phyloP scores from a whole-genome alignment of 1,140 invertebrate species.

The Gonioctena quinquepunctata region DNA sequence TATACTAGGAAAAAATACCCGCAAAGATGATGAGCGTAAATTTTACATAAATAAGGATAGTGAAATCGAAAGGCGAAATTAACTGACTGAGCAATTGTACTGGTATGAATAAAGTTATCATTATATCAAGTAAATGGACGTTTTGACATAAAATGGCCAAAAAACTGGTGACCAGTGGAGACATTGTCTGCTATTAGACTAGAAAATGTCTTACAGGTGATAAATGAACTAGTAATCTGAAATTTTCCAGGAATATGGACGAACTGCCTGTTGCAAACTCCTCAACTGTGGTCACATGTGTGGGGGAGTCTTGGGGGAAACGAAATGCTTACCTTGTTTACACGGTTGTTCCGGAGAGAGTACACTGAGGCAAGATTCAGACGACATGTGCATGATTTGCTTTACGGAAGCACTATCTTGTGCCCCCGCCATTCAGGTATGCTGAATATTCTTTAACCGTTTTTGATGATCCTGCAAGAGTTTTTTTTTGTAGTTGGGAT shows the following conservation, averaged over 20 bases:
- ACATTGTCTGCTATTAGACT: too few species aligned
- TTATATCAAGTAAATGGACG: too few species aligned
- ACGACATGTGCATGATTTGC: slow-evolving; percentile 99
- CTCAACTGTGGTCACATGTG: slow-evolving; percentile 90
- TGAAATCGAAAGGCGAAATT: too few species aligned
- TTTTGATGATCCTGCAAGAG: not conserved
- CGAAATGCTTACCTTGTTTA: slow-evolving; percentile 84
- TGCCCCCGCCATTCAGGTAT: slow-evolving; percentile 87
- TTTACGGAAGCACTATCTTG: slow-evolving; percentile 95
- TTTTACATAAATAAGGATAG: too few species aligned
- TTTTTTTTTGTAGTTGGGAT: slow-evolving; percentile 71
- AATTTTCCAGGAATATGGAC: slow-evolving; percentile 73
- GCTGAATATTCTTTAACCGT: not conserved
- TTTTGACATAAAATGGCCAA: too few species aligned
- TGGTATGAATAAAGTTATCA: too few species aligned
- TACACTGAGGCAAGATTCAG: slow-evolving; percentile 86
- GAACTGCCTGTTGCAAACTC: slow-evolving; percentile 82
- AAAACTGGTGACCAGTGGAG: too few species aligned
- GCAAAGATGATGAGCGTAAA: too few species aligned
- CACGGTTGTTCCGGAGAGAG: slow-evolving; percentile 71
- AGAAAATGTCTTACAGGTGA: too few species aligned
- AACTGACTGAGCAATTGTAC: too few species aligned
- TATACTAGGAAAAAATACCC: too few species aligned
- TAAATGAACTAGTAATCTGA: too few species aligned
- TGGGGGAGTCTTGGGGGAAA: slow-evolving; percentile 85